Percentiles rank a stretch among this genome's conserved stretches.
phyloP scores from a whole-genome alignment of 2,888 invertebrate species.

The Byasa hedistus region DNA sequence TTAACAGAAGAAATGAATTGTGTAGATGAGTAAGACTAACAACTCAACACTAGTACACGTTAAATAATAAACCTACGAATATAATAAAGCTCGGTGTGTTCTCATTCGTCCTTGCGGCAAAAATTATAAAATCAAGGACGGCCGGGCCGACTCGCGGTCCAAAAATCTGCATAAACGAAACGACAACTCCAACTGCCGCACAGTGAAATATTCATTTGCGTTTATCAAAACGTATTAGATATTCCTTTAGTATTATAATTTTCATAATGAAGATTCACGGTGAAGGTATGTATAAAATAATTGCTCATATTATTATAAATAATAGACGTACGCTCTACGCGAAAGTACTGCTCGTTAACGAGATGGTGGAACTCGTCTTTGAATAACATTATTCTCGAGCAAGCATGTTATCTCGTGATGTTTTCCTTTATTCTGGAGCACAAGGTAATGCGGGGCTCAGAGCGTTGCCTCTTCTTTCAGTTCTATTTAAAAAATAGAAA shows the following conservation, averaged over 20 bases:
- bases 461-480: neutral
- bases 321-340: neutral
- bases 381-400: conserved; percentile 3
- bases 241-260: neutral
- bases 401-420: conserved; percentile 6
- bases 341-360: conserved; percentile 1
- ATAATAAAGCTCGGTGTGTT: neutral
- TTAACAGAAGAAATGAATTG: too few species aligned
- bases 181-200: neutral
- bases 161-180: neutral
- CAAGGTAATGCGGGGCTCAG: neutral
- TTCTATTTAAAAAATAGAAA: neutral
- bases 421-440: conserved; percentile 1
- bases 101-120: neutral
- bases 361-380: neutral
- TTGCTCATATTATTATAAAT: conserved; percentile 1
- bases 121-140: neutral
- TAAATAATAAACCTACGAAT: too few species aligned
- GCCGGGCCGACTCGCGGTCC: neutral
- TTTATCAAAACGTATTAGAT: neutral
- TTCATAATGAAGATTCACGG: neutral
- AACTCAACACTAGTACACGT: too few species aligned
- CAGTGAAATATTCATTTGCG: neutral
- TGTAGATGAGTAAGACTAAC: too few species aligned
- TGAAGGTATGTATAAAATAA: neutral